These are phyloP conservation scores for Morpho achilles DNA, from an alignment of 2,888 invertebrate species.

Conservation along the genomic window DNA sequence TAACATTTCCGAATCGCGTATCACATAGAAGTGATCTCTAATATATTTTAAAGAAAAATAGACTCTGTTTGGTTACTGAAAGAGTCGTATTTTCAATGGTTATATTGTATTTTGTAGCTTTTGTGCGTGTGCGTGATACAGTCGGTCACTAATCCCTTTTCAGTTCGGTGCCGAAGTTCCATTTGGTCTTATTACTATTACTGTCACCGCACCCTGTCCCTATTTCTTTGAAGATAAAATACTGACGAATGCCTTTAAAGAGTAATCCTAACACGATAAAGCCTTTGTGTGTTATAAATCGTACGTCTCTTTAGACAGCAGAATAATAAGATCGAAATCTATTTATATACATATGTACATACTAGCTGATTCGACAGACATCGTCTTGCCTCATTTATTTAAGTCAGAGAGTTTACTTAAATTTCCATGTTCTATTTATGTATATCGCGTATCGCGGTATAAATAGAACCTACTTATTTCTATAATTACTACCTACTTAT, in stretches of 20 bases:
- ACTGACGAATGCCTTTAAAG: slow-evolving; percentile 31
- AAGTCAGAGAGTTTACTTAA: too few relatives aligned
- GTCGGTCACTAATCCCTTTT: slow-evolving; percentile 33
- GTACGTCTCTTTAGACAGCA: background rate
- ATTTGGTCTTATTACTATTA: slow-evolving; percentile 53
- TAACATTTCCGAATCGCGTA: slow-evolving; percentile 24
- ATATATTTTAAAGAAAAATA: slow-evolving; percentile 17
- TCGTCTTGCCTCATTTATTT: too few relatives aligned
- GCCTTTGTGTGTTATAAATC: background rate
- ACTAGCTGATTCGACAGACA: too few relatives aligned
- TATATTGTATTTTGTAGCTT: slow-evolving; percentile 15
- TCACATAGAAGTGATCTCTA: slow-evolving; percentile 19
- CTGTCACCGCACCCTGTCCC: slow-evolving; percentile 50
- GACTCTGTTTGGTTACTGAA: slow-evolving; percentile 15
- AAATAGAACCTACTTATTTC: too few relatives aligned
- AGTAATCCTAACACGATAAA: slow-evolving; percentile 5
- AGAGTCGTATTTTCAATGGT: slow-evolving; percentile 14
- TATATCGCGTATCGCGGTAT: too few relatives aligned
- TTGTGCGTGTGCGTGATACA: slow-evolving; percentile 23
- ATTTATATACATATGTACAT: too few relatives aligned
- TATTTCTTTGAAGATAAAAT: slow-evolving; percentile 39
- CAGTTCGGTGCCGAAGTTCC: slow-evolving; percentile 40
- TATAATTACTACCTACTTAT: too few relatives aligned
- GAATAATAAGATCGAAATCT: too few relatives aligned
- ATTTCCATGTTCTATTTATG: too few relatives aligned